Conservation (phyloP, 1,140 invertebrate species). For the Streblospio benedicti region DNA sequence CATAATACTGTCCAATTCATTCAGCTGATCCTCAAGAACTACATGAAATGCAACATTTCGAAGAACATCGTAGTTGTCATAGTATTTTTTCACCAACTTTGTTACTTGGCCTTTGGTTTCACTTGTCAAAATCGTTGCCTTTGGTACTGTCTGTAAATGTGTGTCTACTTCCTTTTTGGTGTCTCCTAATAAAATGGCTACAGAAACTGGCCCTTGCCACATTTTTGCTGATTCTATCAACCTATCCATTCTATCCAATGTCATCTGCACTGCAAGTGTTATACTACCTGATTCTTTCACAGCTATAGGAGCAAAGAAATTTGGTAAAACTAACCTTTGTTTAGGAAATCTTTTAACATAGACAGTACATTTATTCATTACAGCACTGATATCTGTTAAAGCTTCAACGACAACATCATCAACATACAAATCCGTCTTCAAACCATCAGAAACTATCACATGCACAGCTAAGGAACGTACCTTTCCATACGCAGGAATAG, state of each 20-base stretch:
- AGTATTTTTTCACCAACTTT: neutral
- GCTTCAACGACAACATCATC: no score
- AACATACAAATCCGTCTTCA: neutral
- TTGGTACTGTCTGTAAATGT: no score
- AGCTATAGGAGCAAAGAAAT: neutral
- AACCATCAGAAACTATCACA: neutral
- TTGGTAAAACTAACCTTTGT: neutral
- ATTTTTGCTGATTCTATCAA: neutral
- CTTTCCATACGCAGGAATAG: neutral
- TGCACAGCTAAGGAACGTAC: neutral
- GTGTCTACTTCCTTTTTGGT: no score
- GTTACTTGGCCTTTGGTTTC: neutral
- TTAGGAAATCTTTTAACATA: neutral
- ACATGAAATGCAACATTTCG: neutral
- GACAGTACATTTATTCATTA: neutral
- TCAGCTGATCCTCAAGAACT: neutral
- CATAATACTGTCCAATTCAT: neutral
- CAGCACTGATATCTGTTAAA: neutral
- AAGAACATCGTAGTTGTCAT: neutral
- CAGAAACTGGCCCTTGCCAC: conserved; percentile 1
- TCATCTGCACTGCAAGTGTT: neutral
- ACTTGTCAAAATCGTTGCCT: neutral
- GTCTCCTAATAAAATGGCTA: neutral
- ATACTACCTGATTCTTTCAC: neutral
- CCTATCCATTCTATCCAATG: neutral